Percentiles rank a stretch among this genome's conserved stretches.
These are phyloP conservation scores for Sinopyrophorus schimmeli DNA, from an alignment of 2,888 invertebrate genomes.

Conservation along the genomic window DNA sequence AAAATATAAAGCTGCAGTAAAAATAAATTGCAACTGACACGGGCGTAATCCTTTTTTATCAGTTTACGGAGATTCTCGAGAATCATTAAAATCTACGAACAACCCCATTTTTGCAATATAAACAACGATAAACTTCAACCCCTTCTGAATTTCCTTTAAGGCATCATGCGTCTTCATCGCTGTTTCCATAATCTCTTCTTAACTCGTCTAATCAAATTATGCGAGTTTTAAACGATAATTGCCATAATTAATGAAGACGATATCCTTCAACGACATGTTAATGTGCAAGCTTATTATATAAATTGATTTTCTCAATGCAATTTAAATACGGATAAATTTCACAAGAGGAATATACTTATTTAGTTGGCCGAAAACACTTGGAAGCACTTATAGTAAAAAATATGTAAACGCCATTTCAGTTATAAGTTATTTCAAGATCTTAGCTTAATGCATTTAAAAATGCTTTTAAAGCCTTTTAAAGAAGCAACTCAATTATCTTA, in stretches of 20 bases:
- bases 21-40: slow-evolving; percentile 21
- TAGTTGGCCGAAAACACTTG: no score
- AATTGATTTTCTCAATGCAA: background rate
- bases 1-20: slow-evolving; percentile 5
- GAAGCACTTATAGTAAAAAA: no score
- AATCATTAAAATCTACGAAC: slow-evolving; percentile 21
- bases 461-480: no score
- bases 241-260: slow-evolving; percentile 41
- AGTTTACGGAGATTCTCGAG: slow-evolving; percentile 8
- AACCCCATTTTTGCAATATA: slow-evolving; percentile 20
- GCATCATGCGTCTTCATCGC: slow-evolving; percentile 32
- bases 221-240: slow-evolving; percentile 38
- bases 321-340: no score
- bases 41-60: slow-evolving; percentile 24
- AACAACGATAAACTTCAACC: slow-evolving; percentile 19
- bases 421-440: no score
- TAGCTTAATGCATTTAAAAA: no score
- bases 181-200: slow-evolving; percentile 33
- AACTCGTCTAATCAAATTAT: slow-evolving; percentile 37
- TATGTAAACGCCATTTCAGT: no score
- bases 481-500: no score
- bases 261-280: slow-evolving; percentile 39
- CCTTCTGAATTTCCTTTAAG: slow-evolving; percentile 20
- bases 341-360: no score
- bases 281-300: slow-evolving; percentile 19